Evolutionary conservation across 1,140 invertebrate species (phyloP).

Genomic region (Solenopsis fugax): DNA sequence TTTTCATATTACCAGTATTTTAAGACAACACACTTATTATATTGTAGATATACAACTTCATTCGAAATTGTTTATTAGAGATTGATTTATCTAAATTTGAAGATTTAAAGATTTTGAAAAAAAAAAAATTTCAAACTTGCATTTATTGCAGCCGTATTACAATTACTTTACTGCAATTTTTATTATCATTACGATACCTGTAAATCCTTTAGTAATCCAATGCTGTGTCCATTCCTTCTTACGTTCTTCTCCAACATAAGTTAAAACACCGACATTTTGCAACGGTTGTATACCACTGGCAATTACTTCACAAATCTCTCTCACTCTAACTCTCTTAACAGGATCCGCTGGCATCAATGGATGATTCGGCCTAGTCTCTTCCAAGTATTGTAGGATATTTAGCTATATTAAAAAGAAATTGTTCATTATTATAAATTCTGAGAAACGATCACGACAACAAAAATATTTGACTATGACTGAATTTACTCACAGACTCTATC

Average conservation of each 20-base stretch:
- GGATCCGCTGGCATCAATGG: slow-evolving; percentile 95
- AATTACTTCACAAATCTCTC: slow-evolving; percentile 94
- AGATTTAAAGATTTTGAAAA: background rate
- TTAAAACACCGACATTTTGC: slow-evolving; percentile 96
- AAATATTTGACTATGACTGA: background rate
- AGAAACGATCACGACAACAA: background rate
- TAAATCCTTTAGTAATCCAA: slow-evolving; percentile 96
- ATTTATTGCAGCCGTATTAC: background rate
- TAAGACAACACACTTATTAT: background rate
- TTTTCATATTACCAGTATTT: background rate
- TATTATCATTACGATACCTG: slow-evolving; percentile 84
- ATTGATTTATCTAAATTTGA: background rate
- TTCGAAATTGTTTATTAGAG: background rate
- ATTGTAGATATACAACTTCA: background rate
- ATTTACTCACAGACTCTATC: slow-evolving; percentile 92
- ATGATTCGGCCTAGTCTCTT: slow-evolving; percentile 95
- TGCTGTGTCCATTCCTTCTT: slow-evolving; percentile 97
- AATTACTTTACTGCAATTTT: background rate
- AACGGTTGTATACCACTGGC: slow-evolving; percentile 97
- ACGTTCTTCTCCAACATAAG: slow-evolving; percentile 94
- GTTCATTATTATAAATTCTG: background rate
- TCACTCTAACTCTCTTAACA: slow-evolving; percentile 94
- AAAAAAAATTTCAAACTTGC: background rate
- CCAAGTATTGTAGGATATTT: slow-evolving; percentile 98
- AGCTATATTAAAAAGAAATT: slow-evolving; percentile 86